These are phyloP conservation scores for Montipora cactus DNA, from an alignment of 64 coral and sea anemone species.

Conservation along the genomic window DNA sequence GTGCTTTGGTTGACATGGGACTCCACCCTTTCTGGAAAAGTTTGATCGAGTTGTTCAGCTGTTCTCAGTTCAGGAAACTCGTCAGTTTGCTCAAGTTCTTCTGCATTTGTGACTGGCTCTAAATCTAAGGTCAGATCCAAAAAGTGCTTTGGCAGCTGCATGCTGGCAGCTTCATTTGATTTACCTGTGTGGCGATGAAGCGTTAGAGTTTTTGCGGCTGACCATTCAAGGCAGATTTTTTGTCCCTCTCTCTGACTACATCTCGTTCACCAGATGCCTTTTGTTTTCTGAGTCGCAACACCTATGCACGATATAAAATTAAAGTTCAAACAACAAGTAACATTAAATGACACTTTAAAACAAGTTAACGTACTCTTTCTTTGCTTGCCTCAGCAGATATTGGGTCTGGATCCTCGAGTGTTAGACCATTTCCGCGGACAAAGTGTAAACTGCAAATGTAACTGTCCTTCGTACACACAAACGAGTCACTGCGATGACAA, in stretches of 20 bases:
- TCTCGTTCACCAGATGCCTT: slow-evolving; percentile 71
- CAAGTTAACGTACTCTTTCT: slow-evolving; percentile 71
- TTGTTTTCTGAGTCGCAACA: slow-evolving; percentile 76
- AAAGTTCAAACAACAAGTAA: slow-evolving; percentile 46
- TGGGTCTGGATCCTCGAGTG: slow-evolving; percentile 61
- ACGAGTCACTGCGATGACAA: slow-evolving; percentile 72
- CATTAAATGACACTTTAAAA: slow-evolving; percentile 30
- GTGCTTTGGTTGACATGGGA: too few species aligned
- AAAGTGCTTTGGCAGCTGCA: neutral
- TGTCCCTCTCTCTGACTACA: slow-evolving; percentile 36
- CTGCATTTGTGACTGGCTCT: neutral
- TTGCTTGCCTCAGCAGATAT: slow-evolving; percentile 75
- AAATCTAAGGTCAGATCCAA: slow-evolving; percentile 8
- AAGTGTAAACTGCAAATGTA: slow-evolving; percentile 85
- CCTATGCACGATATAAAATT: slow-evolving; percentile 59
- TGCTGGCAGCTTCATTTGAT: neutral
- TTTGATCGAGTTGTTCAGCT: too few species aligned
- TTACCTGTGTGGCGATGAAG: slow-evolving; percentile 22
- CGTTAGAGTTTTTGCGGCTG: slow-evolving; percentile 69
- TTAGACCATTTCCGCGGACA: slow-evolving; percentile 79
- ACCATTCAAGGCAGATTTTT: slow-evolving; percentile 73
- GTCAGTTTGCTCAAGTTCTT: too few species aligned
- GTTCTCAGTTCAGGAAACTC: too few species aligned
- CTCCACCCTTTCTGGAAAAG: too few species aligned
- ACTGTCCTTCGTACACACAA: slow-evolving; percentile 73